Conservation (phyloP, 1,140 invertebrate genomes). For the Zaprionus taronus region DNA sequence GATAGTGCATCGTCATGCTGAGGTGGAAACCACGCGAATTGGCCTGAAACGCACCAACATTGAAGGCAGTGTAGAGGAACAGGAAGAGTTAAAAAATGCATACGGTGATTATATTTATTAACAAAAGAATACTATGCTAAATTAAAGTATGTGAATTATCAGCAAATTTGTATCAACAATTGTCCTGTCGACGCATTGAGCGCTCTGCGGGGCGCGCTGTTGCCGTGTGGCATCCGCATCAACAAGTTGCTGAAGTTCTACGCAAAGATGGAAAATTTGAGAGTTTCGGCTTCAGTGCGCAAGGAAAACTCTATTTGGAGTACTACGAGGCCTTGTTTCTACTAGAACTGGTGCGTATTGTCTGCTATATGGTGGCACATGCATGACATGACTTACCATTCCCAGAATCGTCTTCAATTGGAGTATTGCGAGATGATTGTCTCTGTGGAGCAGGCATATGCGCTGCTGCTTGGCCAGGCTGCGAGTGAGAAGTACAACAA, state of each 20-base stretch:
- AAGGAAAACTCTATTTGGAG: conserved; percentile 64
- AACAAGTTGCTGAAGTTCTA: conserved; percentile 65
- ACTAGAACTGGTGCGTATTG: conserved; percentile 64
- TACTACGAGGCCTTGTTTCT: conserved; percentile 77
- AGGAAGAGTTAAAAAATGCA: conserved; percentile 41
- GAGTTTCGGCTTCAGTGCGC: conserved; percentile 61
- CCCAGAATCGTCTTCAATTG: conserved; percentile 72
- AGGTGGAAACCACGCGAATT: conserved; percentile 30
- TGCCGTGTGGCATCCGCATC: conserved; percentile 60
- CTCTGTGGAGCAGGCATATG: conserved; percentile 75
- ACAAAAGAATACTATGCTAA: neutral
- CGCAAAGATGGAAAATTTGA: conserved; percentile 81
- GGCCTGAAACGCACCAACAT: conserved; percentile 63
- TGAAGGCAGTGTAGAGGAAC: conserved; percentile 49
- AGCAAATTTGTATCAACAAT: conserved; percentile 56
- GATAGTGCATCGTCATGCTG: conserved; percentile 48
- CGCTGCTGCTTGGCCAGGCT: conserved; percentile 62
- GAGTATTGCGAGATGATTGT: conserved; percentile 57
- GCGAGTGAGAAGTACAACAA: conserved; percentile 57
- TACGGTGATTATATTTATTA: conserved; percentile 37
- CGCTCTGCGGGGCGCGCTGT: conserved; percentile 61
- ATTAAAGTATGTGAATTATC: neutral
- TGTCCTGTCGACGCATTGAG: conserved; percentile 69
- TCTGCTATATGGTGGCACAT: neutral
- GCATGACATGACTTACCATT: neutral